These are phyloP conservation scores for Menidia beryllina DNA, from an alignment of 2,113 vertebrate genomes.

Conservation along the genomic window DNA sequence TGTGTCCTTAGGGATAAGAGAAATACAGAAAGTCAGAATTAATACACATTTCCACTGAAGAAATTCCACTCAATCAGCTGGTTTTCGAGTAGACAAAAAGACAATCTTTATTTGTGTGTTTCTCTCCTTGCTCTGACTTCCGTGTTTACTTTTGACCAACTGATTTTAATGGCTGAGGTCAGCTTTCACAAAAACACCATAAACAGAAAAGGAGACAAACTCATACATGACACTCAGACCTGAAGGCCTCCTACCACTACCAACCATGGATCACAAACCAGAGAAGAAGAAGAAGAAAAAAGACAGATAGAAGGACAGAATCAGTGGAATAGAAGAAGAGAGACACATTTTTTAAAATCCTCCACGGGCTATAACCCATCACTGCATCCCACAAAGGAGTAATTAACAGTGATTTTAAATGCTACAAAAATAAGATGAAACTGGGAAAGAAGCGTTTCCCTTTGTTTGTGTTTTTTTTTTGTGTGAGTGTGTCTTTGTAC, in stretches of 20 bases:
- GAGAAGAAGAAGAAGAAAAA: conserved; percentile 71
- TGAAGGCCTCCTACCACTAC: conserved; percentile 74
- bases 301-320: conserved; percentile 61
- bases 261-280: conserved; percentile 75
- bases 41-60: conserved; percentile 55
- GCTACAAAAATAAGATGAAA: conserved; percentile 87
- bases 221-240: conserved; percentile 75
- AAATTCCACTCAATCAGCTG: conserved; percentile 59
- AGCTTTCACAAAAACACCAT: conserved; percentile 70
- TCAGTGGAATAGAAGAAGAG: conserved; percentile 78
- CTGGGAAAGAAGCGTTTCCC: conserved; percentile 68
- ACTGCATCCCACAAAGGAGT: conserved; percentile 78
- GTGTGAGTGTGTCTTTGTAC: conserved; percentile 47
- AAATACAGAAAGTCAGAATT: conserved; percentile 31
- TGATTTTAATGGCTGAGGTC: conserved; percentile 66
- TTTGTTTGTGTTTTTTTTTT: conserved; percentile 62
- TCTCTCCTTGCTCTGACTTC: conserved; percentile 73
- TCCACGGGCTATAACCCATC: conserved; percentile 77
- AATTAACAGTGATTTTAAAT: conserved; percentile 84
- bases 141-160: conserved; percentile 68
- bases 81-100: conserved; percentile 76
- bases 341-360: conserved; percentile 69
- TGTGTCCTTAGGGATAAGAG: conserved; percentile 2
- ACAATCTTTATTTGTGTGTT: conserved; percentile 83
- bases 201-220: conserved; percentile 76